phyloP scores from a whole-genome alignment of 2,797 vertebrate species.

The Aldrovandia affinis region DNA sequence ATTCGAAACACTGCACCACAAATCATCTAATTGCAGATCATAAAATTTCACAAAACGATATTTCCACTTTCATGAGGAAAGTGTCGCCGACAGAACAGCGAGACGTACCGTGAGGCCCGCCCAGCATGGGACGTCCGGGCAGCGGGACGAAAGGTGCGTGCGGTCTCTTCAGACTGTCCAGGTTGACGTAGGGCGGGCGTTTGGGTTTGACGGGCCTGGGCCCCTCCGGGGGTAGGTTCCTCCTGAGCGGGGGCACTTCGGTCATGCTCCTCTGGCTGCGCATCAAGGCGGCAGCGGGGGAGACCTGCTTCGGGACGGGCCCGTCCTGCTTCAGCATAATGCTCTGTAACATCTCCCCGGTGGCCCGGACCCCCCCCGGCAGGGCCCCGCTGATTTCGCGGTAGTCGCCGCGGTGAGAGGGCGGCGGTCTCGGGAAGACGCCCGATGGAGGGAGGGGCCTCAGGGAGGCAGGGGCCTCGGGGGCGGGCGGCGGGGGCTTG shows the following conservation, averaged over 20 bases:
- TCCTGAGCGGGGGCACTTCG: constrained; percentile 71
- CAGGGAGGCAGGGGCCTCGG: constrained; percentile 2
- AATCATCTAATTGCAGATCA: not conserved
- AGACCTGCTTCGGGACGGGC: constrained; percentile 14
- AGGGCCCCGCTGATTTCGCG: constrained; percentile 32
- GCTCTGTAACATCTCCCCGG: constrained; percentile 65
- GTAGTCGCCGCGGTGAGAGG: constrained; percentile 30
- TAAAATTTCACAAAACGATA: not conserved
- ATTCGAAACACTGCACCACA: not conserved
- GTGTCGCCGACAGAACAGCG: not conserved
- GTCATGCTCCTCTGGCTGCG: constrained; percentile 55
- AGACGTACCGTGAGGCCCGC: constrained; percentile 57
- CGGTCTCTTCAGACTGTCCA: constrained; percentile 62
- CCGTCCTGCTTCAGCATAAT: constrained; percentile 57
- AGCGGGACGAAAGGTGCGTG: constrained; percentile 9
- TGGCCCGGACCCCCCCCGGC: constrained; percentile 54
- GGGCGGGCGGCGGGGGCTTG: constrained; percentile 31
- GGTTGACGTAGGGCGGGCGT: constrained; percentile 70
- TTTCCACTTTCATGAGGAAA: not conserved
- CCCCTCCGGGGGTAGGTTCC: constrained; percentile 65
- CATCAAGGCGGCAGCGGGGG: constrained; percentile 20
- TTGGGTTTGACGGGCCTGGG: constrained; percentile 71
- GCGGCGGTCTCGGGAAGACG: constrained; percentile 53
- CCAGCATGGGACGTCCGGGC: constrained; percentile 20
- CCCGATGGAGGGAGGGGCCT: constrained; percentile 36